Evolutionary conservation across 2,888 invertebrate genomes (phyloP).

Genomic region (Monoplex corrugatus): DNA sequence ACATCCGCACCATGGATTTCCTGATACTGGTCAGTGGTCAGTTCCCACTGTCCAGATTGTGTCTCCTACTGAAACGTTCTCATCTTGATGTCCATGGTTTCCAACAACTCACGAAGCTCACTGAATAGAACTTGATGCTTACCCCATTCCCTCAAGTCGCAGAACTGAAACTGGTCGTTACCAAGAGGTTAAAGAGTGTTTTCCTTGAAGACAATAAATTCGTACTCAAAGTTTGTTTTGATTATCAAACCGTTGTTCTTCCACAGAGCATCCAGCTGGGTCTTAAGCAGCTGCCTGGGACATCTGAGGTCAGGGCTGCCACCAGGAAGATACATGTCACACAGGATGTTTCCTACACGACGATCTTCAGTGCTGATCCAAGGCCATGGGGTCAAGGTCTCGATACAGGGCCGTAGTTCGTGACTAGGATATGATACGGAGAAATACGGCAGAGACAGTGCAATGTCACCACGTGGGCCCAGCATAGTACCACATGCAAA

Average conservation of each 20-base stretch:
- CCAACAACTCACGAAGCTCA: background rate
- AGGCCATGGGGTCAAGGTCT: constrained; percentile 8
- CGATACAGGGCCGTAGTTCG: constrained; percentile 18
- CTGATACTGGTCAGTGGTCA: background rate
- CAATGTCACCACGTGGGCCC: background rate
- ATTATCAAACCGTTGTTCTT: background rate
- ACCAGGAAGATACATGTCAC: constrained; percentile 3
- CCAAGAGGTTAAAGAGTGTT: background rate
- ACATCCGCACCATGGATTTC: background rate
- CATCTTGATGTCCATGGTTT: background rate
- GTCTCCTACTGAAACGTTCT: background rate
- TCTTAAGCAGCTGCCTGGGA: constrained; percentile 27
- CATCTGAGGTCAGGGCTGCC: background rate
- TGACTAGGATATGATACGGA: background rate
- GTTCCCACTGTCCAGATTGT: constrained; percentile 12
- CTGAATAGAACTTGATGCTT: background rate
- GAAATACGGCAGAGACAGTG: background rate
- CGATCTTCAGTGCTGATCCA: background rate
- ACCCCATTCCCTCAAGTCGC: background rate
- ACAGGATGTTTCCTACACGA: background rate
- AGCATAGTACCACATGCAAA: background rate
- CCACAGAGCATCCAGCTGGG: background rate
- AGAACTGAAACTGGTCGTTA: background rate
- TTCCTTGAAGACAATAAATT: constrained; percentile 10
- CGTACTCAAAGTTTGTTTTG: constrained; percentile 23